Base-by-base conservation (phyloP, 2,888 invertebrate genomes). In the Cataglyphis altisquamis region DNA sequence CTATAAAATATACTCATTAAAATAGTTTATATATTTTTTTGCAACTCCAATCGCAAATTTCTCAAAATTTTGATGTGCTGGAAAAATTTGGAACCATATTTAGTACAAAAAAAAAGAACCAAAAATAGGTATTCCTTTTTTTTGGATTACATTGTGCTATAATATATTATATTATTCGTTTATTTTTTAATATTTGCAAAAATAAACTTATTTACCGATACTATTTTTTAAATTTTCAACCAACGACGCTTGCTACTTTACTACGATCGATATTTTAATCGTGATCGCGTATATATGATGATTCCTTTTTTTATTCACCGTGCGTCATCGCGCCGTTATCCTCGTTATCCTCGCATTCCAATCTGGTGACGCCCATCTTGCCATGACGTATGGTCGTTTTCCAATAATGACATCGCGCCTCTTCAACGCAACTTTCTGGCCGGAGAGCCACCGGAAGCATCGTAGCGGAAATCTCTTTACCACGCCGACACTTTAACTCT, bases 341-440 rank as follows among this genome's bases (percentile, higher is more conserved):
- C 60, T 73, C 52, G 72, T 83, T 80, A 83, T 80, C 57, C 29
- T 12, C n/a, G 57, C 83, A 57, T 45, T 80, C 41, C 80, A 57
- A 77, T 84, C 81, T 25, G 21, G 25, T 9, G 55, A 72, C 66
- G 64, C 18, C 48, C 39, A 73, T 73, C 62, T 73, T 62, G 36
- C 52, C 66, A n/a, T 67, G 81, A 68, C 55, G 48, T 55, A 75
- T 68, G 57, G 36, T 52, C 75, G 84, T 75, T 82, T 75, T 84
- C 68, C 82, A 75, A 84, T 82, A 75, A 84, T 57, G 75, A 70
- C 45, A n/a, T 32, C 45, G 48, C 32, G 21, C 32, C 10, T 36
- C 10, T 52, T 25, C 66, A 82, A 84, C 64, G 48, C 74, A 36
- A 62, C 67, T 52, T 75, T 64, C 78, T 36, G 32, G 41, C 32